These are phyloP conservation scores for Aphodius granarius DNA, from an alignment of 2,888 invertebrate genomes.

Conservation along the genomic window DNA sequence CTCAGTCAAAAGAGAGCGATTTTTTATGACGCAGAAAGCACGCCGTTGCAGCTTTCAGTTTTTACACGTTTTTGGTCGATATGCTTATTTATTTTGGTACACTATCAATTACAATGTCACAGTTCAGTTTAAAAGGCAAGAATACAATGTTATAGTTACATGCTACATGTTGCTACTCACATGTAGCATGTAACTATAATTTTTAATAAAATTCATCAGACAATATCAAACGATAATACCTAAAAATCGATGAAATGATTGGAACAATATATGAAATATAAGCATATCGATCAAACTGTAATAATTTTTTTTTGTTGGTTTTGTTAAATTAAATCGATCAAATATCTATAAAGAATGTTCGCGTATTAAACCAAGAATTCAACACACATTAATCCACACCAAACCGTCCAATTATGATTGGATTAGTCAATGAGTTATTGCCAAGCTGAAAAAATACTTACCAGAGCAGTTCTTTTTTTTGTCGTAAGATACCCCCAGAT, in stretches of 20 bases:
- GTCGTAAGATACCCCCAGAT: constrained; percentile 5
- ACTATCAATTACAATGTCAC: no score
- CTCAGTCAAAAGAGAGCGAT: not conserved
- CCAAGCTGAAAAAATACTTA: constrained; percentile 10
- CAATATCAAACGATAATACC: not conserved
- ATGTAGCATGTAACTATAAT: no score
- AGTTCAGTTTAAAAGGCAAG: no score
- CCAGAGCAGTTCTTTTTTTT: not conserved
- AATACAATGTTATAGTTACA: no score
- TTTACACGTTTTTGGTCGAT: not conserved
- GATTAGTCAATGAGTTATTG: constrained; percentile 5
- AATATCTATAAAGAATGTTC: not conserved
- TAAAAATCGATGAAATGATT: not conserved
- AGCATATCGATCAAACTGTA: not conserved
- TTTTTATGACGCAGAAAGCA: not conserved
- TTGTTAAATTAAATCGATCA: no score
- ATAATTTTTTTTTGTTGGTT: not conserved
- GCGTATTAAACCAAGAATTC: not conserved
- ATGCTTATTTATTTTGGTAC: no score
- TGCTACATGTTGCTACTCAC: no score
- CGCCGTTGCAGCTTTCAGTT: not conserved
- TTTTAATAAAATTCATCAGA: not conserved
- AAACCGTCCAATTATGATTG: not conserved
- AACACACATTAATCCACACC: not conserved
- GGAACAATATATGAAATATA: not conserved